Evolutionary conservation across 2,797 vertebrate species (phyloP).

Genomic region (Chelonia mydas): DNA sequence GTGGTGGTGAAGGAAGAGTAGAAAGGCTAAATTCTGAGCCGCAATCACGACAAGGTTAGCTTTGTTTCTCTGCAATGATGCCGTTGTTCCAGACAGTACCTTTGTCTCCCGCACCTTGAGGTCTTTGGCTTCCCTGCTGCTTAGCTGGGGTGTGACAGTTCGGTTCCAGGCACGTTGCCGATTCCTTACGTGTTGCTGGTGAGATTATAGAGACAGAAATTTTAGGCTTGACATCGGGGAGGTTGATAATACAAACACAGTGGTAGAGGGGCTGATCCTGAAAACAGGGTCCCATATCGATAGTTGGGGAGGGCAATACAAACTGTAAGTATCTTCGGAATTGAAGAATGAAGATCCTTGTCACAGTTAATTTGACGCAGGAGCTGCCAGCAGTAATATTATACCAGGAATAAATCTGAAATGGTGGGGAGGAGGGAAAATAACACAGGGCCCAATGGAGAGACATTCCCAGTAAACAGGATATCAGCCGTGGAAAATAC

Average conservation of each 20-base stretch:
- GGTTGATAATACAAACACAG: too few relatives aligned
- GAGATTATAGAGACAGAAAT: neutral
- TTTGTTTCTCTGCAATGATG: neutral
- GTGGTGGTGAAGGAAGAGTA: neutral
- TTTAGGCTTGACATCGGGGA: neutral
- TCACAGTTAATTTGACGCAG: neutral
- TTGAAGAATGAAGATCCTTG: too few relatives aligned
- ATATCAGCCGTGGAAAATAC: too few relatives aligned
- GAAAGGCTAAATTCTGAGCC: neutral
- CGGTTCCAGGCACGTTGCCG: neutral
- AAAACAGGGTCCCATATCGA: too few relatives aligned
- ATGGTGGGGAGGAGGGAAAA: too few relatives aligned
- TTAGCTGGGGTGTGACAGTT: neutral
- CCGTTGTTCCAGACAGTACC: neutral
- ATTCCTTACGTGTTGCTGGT: neutral
- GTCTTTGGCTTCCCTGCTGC: neutral
- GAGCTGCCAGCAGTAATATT: neutral
- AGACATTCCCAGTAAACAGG: neutral
- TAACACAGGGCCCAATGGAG: neutral
- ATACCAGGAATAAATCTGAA: neutral
- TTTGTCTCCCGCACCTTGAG: neutral
- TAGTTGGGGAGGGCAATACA: too few relatives aligned
- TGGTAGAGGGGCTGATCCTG: too few relatives aligned
- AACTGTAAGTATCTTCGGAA: too few relatives aligned
- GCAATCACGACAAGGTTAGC: neutral